A percentile compares a stretch with the other conserved stretches of the same genome.
These are phyloP conservation scores for Limnephilus lunatus DNA, from an alignment of 2,888 invertebrate species.

Conservation along the genomic window DNA sequence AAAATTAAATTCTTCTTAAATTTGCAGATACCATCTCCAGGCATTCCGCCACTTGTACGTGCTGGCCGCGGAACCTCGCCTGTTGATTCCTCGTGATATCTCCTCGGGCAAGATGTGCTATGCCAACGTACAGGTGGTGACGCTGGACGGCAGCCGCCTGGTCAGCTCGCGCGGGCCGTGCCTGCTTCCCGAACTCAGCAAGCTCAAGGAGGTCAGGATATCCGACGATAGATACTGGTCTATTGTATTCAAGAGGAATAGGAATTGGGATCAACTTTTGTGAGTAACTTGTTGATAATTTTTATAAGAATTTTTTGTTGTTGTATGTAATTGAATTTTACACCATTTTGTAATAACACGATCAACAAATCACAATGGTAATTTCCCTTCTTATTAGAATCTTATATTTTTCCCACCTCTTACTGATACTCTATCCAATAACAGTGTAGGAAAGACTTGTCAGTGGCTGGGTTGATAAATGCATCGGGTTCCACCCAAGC, in stretches of 20 bases:
- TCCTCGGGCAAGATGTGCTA: conserved; percentile 88
- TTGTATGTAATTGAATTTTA: neutral
- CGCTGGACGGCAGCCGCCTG: conserved; percentile 74
- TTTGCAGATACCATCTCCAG: conserved; percentile 93
- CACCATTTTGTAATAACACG: neutral
- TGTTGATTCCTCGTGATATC: conserved; percentile 92
- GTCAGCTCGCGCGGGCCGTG: conserved; percentile 87
- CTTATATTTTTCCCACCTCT: too few species aligned
- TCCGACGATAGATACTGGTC: conserved; percentile 94
- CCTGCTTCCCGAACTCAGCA: conserved; percentile 88
- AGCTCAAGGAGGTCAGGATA: conserved; percentile 85
- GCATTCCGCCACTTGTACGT: conserved; percentile 98
- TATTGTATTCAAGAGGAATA: conserved; percentile 86
- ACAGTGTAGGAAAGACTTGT: too few species aligned
- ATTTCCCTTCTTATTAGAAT: too few species aligned
- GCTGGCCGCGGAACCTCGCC: conserved; percentile 92
- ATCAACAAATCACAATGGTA: too few species aligned
- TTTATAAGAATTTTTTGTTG: neutral
- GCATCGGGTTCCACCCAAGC: too few species aligned
- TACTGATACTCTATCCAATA: too few species aligned
- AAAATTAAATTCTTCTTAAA: neutral
- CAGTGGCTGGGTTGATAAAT: too few species aligned
- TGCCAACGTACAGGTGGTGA: conserved; percentile 83
- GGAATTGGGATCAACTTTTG: conserved; percentile 91
- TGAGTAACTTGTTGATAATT: conserved; percentile 72